These are phyloP conservation scores for Lepisosteus osseus DNA, from an alignment of 2,113 vertebrate genomes.

Conservation along the genomic window DNA sequence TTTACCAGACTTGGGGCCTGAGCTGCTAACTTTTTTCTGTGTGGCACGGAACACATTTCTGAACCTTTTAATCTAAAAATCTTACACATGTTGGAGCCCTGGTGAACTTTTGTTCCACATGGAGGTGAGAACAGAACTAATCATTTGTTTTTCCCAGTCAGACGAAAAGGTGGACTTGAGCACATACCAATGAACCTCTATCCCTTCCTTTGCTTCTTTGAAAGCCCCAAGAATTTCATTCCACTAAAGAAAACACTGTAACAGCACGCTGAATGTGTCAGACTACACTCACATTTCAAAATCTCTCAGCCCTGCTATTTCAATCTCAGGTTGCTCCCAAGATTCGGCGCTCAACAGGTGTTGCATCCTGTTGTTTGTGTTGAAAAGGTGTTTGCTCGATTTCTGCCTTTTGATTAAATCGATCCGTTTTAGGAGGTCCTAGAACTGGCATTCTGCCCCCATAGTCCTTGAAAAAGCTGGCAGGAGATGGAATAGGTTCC, in stretches of 20 bases:
- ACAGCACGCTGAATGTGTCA: no score
- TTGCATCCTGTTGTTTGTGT: slow-evolving; percentile 24
- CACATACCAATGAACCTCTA: no score
- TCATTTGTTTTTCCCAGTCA: slow-evolving; percentile 40
- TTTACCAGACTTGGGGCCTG: slow-evolving; percentile 66
- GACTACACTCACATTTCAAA: no score
- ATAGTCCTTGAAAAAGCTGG: slow-evolving; percentile 49
- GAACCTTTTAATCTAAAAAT: no score
- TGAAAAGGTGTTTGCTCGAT: slow-evolving; percentile 18
- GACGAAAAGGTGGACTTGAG: no score
- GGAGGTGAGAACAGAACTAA: slow-evolving; percentile 55
- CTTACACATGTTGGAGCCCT: slow-evolving; percentile 56
- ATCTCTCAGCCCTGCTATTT: no score
- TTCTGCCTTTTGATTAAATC: slow-evolving; percentile 31
- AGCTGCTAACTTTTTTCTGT: slow-evolving; percentile 70
- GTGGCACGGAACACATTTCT: slow-evolving; percentile 35
- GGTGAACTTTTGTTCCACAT: slow-evolving; percentile 39
- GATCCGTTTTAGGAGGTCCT: slow-evolving; percentile 40
- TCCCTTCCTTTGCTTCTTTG: no score
- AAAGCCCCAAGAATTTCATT: background rate
- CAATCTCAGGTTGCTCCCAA: no score
- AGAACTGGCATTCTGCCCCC: slow-evolving; percentile 32
- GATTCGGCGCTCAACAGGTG: slow-evolving; percentile 39
- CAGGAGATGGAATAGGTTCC: slow-evolving; percentile 27
- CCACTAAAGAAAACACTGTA: no score